These are phyloP conservation scores for Resseliella maxima DNA, from an alignment of 2,888 invertebrate genomes.

Conservation along the genomic window DNA sequence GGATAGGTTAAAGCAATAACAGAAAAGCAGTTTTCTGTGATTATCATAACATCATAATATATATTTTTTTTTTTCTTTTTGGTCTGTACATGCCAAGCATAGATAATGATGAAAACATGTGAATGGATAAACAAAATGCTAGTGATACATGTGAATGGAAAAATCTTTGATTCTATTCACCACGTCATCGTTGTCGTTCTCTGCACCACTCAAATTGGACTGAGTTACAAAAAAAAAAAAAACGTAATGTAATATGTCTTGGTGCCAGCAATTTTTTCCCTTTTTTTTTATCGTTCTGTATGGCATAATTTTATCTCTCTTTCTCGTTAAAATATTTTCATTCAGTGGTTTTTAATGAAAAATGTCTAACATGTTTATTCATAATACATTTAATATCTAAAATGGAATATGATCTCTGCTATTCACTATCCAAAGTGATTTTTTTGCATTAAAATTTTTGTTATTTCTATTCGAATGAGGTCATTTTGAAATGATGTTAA, in stretches of 20 bases:
- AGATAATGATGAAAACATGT: conserved; percentile 8
- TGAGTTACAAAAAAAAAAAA: no score
- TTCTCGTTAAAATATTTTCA: not conserved
- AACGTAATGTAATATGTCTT: not conserved
- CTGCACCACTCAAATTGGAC: not conserved
- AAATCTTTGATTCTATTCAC: conserved; percentile 8
- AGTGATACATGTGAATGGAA: conserved; percentile 22
- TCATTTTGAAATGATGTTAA: no score
- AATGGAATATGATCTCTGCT: not conserved
- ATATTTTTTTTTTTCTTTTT: not conserved
- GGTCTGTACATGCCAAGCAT: conserved; percentile 26
- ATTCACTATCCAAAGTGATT: not conserved
- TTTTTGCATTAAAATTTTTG: no score
- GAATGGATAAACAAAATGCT: conserved; percentile 18
- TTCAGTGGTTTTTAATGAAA: not conserved
- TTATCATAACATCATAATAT: conserved; percentile 10
- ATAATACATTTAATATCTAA: not conserved
- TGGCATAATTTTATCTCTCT: no score
- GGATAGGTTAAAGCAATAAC: not conserved
- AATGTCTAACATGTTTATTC: conserved; percentile 12
- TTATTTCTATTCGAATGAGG: no score
- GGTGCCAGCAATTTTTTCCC: not conserved
- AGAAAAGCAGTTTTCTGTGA: conserved; percentile 13
- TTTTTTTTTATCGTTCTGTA: not conserved
- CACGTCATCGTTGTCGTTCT: not conserved